phyloP scores from a whole-genome alignment of 2,113 vertebrate genomes.

The Daubentonia madagascariensis region DNA sequence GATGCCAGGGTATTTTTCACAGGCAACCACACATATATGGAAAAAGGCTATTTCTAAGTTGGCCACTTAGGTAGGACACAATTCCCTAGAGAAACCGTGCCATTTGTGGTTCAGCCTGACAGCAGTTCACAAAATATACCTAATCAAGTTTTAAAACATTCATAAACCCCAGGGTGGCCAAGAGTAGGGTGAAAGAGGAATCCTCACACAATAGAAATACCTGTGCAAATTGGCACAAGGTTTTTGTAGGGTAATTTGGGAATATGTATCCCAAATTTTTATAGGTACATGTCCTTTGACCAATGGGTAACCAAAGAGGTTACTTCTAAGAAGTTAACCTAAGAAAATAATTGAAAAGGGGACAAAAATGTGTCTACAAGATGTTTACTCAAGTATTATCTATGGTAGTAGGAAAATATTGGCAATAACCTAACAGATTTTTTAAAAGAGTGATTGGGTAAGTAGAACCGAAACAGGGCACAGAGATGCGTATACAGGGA shows the following conservation, averaged over 20 bases:
- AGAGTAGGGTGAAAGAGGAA: neutral
- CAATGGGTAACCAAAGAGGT: neutral
- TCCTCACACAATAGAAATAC: neutral
- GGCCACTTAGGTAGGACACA: neutral
- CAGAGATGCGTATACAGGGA: neutral
- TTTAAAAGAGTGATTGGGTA: neutral
- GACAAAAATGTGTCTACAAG: neutral
- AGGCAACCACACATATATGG: neutral
- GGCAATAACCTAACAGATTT: neutral
- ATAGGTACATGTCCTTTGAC: neutral
- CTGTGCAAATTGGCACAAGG: neutral
- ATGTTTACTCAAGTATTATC: conserved; percentile 1
- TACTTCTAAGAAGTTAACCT: neutral
- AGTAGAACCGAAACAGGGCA: neutral
- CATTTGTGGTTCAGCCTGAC: neutral
- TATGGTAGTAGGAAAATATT: neutral
- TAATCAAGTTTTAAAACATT: neutral
- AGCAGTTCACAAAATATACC: neutral
- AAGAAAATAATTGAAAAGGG: conserved; percentile 6
- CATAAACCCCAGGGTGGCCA: neutral
- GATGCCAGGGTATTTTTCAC: neutral
- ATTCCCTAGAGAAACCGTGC: neutral
- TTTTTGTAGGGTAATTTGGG: neutral
- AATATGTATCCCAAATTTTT: neutral
- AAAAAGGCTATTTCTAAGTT: neutral